These are phyloP conservation scores for Apodemus sylvaticus DNA, from an alignment of 2,113 vertebrate species.

Conservation along the genomic window DNA sequence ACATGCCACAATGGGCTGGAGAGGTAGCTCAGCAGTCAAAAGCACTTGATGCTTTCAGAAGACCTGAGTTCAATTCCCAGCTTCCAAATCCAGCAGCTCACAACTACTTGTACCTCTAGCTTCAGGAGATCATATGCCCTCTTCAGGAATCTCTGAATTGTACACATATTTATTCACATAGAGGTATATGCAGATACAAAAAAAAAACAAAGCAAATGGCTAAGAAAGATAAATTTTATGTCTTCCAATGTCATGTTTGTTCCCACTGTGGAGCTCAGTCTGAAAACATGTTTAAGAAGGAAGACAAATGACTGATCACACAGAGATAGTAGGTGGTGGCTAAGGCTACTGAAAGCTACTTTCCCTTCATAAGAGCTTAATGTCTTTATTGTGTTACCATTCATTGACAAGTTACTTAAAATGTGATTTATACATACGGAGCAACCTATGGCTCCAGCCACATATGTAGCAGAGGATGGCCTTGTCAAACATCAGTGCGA, in stretches of 20 bases:
- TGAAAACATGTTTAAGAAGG: conserved; percentile 29
- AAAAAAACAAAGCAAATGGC: neutral
- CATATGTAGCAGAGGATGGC: no score
- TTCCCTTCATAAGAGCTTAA: neutral
- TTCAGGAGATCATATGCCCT: neutral
- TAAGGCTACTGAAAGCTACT: neutral
- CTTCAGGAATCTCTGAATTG: neutral
- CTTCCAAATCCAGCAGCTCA: neutral
- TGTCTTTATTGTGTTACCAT: neutral
- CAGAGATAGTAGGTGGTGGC: neutral
- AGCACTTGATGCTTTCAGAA: neutral
- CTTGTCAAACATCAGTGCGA: no score
- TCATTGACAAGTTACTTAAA: conserved; percentile 1
- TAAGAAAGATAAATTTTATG: conserved; percentile 5
- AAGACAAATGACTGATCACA: conserved; percentile 12
- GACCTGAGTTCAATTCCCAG: neutral
- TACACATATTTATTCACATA: neutral
- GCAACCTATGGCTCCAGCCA: no score
- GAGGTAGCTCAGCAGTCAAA: neutral
- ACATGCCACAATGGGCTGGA: neutral
- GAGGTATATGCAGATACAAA: neutral
- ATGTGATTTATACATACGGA: neutral
- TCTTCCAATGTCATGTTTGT: conserved; percentile 9
- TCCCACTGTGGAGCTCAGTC: neutral
- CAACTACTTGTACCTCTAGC: neutral